These are phyloP conservation scores for Dasyprocta punctata DNA, from an alignment of 2,113 vertebrate species.

Conservation along the genomic window DNA sequence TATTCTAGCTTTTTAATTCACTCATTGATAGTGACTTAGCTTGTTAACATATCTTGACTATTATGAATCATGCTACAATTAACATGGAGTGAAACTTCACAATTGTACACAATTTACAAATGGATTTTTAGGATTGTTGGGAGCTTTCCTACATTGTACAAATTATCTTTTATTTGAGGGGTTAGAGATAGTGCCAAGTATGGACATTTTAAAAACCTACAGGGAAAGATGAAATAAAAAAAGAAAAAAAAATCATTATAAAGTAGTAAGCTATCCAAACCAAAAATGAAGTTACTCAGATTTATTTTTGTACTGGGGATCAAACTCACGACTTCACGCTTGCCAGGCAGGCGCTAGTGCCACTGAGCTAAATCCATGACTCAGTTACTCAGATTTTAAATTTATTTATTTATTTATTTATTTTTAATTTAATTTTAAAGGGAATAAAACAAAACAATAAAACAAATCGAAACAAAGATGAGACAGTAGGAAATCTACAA, in stretches of 20 bases:
- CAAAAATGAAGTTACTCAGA: conserved; percentile 20
- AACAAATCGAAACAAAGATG: too few species aligned
- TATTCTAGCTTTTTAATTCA: neutral
- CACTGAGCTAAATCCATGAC: too few species aligned
- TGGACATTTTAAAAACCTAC: neutral
- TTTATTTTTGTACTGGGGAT: neutral
- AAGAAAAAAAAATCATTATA: neutral
- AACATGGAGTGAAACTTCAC: neutral
- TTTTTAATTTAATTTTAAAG: too few species aligned
- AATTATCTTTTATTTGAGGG: neutral
- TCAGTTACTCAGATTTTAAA: too few species aligned
- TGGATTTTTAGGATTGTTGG: neutral
- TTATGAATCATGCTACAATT: neutral
- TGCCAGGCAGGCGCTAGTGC: too few species aligned
- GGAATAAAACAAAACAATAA: too few species aligned
- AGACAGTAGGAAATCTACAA: too few species aligned
- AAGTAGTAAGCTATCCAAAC: neutral
- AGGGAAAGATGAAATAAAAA: neutral
- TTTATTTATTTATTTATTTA: too few species aligned
- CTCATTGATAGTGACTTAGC: neutral
- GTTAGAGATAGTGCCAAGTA: conserved; percentile 8
- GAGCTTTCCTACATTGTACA: neutral
- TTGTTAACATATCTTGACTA: neutral
- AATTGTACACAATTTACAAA: neutral
- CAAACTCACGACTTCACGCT: too few species aligned